Percentiles rank a stretch among this genome's conserved stretches.
Evolutionary conservation across 1,140 invertebrate genomes (phyloP).

Genomic region (Probaryconus sp.): DNA sequence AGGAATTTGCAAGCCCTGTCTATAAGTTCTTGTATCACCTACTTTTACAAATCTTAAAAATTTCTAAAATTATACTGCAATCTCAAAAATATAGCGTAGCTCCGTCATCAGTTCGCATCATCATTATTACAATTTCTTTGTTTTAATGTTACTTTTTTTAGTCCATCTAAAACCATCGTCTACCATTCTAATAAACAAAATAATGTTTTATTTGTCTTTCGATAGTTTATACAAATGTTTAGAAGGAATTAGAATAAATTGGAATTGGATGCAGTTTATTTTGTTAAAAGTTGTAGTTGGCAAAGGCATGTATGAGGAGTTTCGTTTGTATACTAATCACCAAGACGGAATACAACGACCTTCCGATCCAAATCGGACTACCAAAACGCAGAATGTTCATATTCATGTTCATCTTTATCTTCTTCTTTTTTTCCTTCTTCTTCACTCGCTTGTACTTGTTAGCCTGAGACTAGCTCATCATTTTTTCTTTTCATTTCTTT

Average conservation of each 20-base stretch:
- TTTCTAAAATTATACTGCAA: constrained; percentile 75
- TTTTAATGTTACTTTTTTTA: too few relatives aligned
- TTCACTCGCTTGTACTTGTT: constrained; percentile 69
- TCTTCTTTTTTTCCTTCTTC: too few relatives aligned
- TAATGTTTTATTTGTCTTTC: constrained; percentile 23
- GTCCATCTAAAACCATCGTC: constrained; percentile 14
- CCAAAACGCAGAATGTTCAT: constrained; percentile 46
- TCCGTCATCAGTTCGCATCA: constrained; percentile 63
- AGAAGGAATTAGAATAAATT: constrained; percentile 22
- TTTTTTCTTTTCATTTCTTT: constrained; percentile 21
- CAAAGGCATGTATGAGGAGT: constrained; percentile 65
- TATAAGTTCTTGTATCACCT: constrained; percentile 69
- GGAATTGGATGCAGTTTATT: constrained; percentile 35
- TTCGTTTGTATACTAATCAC: constrained; percentile 16
- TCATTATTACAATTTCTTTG: constrained; percentile 18
- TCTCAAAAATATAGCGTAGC: constrained; percentile 78
- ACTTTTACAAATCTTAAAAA: constrained; percentile 77
- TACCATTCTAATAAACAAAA: constrained; percentile 32
- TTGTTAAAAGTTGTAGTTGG: constrained; percentile 64
- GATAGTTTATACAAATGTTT: constrained; percentile 36
- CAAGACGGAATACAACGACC: constrained; percentile 63
- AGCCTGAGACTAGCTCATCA: constrained; percentile 70
- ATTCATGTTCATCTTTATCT: too few relatives aligned
- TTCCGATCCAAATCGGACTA: constrained; percentile 31
- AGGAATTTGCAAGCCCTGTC: constrained; percentile 65